These are phyloP conservation scores for Motacilla alba DNA, from an alignment of 2,113 vertebrate genomes.

Conservation along the genomic window DNA sequence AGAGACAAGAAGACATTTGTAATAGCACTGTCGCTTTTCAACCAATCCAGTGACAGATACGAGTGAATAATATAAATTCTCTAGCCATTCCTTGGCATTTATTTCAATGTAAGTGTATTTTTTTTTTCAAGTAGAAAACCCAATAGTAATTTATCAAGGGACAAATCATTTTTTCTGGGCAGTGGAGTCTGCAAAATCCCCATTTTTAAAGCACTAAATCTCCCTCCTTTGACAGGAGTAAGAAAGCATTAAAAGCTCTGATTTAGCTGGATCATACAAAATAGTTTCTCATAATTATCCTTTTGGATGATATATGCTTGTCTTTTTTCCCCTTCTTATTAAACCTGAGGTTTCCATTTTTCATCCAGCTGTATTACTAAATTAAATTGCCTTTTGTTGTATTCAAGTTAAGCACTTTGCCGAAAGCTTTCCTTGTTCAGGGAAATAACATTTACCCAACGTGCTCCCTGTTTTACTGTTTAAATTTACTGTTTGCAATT, in stretches of 20 bases:
- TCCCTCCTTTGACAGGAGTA: slow-evolving; percentile 81
- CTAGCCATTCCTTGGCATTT: slow-evolving; percentile 80
- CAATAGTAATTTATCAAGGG: slow-evolving; percentile 84
- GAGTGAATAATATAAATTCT: slow-evolving; percentile 79
- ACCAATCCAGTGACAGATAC: slow-evolving; percentile 74
- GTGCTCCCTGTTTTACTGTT: slow-evolving; percentile 65
- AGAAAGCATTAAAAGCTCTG: slow-evolving; percentile 87
- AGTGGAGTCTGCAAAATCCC: slow-evolving; percentile 84
- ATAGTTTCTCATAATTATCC: slow-evolving; percentile 88
- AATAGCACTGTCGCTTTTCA: slow-evolving; percentile 71
- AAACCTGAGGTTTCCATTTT: slow-evolving; percentile 84
- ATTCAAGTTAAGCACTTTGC: slow-evolving; percentile 79
- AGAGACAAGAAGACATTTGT: slow-evolving; percentile 69
- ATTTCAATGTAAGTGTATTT: slow-evolving; percentile 82
- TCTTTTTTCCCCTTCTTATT: slow-evolving; percentile 80
- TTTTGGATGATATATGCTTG: slow-evolving; percentile 84
- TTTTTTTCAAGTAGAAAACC: slow-evolving; percentile 79
- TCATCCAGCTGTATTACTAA: slow-evolving; percentile 83
- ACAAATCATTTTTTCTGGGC: slow-evolving; percentile 85
- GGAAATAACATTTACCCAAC: slow-evolving; percentile 76
- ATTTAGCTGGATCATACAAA: slow-evolving; percentile 85
- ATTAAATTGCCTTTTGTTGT: slow-evolving; percentile 86
- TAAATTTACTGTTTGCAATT: slow-evolving; percentile 75
- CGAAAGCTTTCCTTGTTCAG: slow-evolving; percentile 73
- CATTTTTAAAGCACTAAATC: slow-evolving; percentile 85